Percentiles rank a stretch among this genome's conserved stretches.
phyloP scores from a whole-genome alignment of 1,140 invertebrate genomes.

The Zeugodacus cucurbitae region DNA sequence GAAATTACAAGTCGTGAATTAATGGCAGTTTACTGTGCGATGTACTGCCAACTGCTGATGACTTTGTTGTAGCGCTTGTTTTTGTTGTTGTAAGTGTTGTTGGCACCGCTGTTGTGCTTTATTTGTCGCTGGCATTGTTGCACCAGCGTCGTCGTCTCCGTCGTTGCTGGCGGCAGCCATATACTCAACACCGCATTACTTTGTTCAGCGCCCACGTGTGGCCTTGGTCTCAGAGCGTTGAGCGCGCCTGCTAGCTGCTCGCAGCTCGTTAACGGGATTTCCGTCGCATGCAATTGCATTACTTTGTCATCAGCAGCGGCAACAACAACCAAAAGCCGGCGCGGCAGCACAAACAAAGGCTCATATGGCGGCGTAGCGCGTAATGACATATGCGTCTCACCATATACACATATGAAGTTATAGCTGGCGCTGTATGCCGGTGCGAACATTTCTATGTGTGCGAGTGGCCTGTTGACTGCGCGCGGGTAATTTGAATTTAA shows the following conservation, averaged over 20 bases:
- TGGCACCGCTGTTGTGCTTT: conserved; percentile 41
- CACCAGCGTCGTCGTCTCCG: background rate
- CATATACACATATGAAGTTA: background rate
- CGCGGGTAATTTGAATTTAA: conserved; percentile 29
- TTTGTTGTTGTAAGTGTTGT: conserved; percentile 42
- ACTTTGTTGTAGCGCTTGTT: conserved; percentile 50
- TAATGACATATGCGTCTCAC: background rate
- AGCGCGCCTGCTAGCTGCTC: conserved; percentile 27
- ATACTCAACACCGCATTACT: too few species aligned
- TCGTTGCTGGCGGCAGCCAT: too few species aligned
- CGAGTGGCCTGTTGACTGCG: background rate
- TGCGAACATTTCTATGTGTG: background rate
- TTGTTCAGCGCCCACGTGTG: background rate
- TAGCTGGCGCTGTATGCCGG: background rate
- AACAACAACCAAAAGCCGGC: background rate
- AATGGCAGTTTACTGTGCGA: conserved; percentile 50
- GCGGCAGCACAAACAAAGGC: background rate
- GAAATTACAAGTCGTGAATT: conserved; percentile 65
- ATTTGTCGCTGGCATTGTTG: background rate
- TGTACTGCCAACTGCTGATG: conserved; percentile 33
- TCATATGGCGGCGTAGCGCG: background rate
- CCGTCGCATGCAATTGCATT: conserved; percentile 65
- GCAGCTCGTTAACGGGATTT: conserved; percentile 58
- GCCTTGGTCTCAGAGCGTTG: background rate
- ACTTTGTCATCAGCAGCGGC: conserved; percentile 59